Conservation (phyloP, 2,888 invertebrate genomes). For the Himalopsyche kuldschensis region DNA sequence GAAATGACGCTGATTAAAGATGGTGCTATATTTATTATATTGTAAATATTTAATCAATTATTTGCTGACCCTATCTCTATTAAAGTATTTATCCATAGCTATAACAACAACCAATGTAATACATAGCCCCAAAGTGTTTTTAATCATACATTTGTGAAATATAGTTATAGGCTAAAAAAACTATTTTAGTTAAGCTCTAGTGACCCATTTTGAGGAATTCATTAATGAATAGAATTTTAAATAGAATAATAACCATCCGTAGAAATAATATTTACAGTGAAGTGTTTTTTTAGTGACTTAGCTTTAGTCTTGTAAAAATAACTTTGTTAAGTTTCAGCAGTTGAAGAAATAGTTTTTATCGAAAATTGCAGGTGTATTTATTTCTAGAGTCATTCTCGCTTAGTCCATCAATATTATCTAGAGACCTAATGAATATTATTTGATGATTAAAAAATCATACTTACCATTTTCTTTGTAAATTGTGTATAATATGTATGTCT, state of each 20-base stretch:
- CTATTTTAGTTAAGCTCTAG: not conserved
- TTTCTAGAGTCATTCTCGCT: not conserved
- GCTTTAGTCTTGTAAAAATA: not conserved
- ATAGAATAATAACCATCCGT: not conserved
- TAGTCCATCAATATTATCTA: not conserved
- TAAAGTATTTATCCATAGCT: not conserved
- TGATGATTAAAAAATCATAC: not conserved
- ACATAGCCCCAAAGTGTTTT: slow-evolving; percentile 16
- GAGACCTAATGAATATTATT: not conserved
- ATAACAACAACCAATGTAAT: not conserved
- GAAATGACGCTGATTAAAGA: too few species aligned
- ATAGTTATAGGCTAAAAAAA: not conserved
- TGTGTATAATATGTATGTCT: not conserved
- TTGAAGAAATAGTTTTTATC: not conserved
- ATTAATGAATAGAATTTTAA: not conserved
- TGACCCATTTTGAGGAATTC: not conserved
- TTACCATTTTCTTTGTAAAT: not conserved
- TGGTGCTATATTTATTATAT: not conserved
- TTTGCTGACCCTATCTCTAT: not conserved
- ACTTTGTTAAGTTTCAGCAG: not conserved
- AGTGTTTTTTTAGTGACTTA: not conserved
- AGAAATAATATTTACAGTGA: not conserved
- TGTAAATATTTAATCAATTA: not conserved
- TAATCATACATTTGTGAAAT: not conserved
- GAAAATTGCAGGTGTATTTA: not conserved